Base-by-base conservation (phyloP, 2,113 vertebrate genomes). In the Poeciliopsis prolifica region DNA sequence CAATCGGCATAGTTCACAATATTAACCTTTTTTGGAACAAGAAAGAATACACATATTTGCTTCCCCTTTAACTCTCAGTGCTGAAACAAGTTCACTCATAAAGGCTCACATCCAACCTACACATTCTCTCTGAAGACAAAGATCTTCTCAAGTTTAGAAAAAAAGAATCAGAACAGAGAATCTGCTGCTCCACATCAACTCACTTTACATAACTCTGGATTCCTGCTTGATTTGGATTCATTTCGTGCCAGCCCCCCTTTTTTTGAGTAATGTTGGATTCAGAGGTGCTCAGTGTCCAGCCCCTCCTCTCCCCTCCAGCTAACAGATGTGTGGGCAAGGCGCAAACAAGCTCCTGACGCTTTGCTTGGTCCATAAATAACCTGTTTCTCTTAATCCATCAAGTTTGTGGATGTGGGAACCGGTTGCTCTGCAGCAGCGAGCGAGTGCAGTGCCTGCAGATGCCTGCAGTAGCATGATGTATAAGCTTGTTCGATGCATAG, bases 371-470 rank as follows among this genome's bases (percentile, higher is more conserved):
- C 90, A 91, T 91, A 92, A 93, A 93, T 91, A 93, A 88, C 89
- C 79, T 72, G 86, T 89, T 92, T 88, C 87, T 94, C 91, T 89
- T 88, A 84, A 92, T 92, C 88, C 88, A 92, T 94, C 92, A 92
- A 74, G 74, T 84, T 74, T 82, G 83, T 87, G 86, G 87, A 88
- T 80, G 89, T 79, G 61, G 86, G 81, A 88, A 79, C 48, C 42
- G 42, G 65, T 78, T 75, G 71, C 79, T 75, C 66, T 82, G 78
- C 75, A 90, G 88, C 79, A 77, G 70, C 86, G 69, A 60, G 83
- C 82, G 73, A 77, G 86, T 73, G 61, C 75, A 54, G 84, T 76
- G 80, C 86, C 79, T 83, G 88, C 33, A 75, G 72, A 61, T 79
- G 76, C 87, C 88, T 88, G 74, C 70, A 61, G 80, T 79, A 89